Percentiles rank a stretch among this genome's conserved stretches.
phyloP scores from a whole-genome alignment of 2,113 vertebrate species.

The Meleagris gallopavo region DNA sequence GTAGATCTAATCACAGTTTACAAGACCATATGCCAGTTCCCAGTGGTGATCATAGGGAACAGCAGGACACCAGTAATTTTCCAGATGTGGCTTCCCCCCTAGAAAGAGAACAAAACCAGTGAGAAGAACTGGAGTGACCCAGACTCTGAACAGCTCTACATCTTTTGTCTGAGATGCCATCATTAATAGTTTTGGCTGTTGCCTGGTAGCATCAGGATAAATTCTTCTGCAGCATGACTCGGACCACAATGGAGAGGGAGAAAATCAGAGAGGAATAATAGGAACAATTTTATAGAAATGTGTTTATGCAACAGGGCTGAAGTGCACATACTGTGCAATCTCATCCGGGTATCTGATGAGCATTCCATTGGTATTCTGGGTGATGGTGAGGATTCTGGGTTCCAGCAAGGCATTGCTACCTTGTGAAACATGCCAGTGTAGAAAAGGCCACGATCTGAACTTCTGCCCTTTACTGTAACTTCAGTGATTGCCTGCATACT shows the following conservation, averaged over 20 bases:
- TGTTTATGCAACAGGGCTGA: not conserved
- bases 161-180: not conserved
- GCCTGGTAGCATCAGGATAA: not conserved
- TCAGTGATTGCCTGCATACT: not conserved
- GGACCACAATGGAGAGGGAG: not conserved
- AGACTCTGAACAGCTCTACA: not conserved
- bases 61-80: constrained; percentile 29
- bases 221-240: not conserved
- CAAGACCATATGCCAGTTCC: constrained; percentile 12
- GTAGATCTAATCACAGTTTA: constrained; percentile 47
- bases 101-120: not conserved
- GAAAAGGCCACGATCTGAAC: rapidly evolving
- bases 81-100: not conserved
- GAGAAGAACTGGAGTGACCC: constrained; percentile 18
- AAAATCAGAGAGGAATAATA: not conserved
- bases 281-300: not conserved
- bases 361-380: not conserved
- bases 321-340: rapidly evolving
- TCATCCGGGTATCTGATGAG: not conserved
- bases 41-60: not conserved
- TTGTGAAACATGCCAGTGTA: rapidly evolving
- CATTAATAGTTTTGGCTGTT: not conserved
- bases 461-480: not conserved
- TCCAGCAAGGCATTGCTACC: not conserved
- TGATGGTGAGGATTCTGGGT: not conserved